phyloP scores from a whole-genome alignment of 2,888 invertebrate genomes.

The Lasioglossum malachurum region DNA sequence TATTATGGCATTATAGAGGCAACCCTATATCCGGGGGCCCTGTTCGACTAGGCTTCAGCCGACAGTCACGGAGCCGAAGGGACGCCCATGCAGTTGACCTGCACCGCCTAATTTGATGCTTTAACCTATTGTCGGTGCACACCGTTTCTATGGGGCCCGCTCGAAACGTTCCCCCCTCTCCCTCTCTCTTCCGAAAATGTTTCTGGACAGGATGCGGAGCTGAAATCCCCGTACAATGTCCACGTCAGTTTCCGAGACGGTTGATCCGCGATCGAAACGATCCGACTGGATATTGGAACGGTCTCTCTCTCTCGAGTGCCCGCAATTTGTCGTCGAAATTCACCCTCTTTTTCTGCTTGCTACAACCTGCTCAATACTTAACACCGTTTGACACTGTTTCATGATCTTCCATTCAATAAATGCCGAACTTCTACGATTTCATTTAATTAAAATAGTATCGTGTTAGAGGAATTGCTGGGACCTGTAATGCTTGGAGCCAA shows the following conservation, averaged over 20 bases:
- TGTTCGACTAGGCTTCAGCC: constrained; percentile 51
- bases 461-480: background rate
- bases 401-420: background rate
- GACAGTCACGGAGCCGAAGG: constrained; percentile 64
- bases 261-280: constrained; percentile 37
- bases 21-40: constrained; percentile 70
- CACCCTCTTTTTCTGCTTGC: background rate
- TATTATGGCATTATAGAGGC: constrained; percentile 73
- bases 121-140: constrained; percentile 68
- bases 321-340: constrained; percentile 53
- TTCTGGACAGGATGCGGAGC: constrained; percentile 45
- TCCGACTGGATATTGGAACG: background rate
- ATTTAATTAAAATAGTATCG: background rate
- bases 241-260: constrained; percentile 48
- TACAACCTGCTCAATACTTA: background rate
- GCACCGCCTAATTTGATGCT: constrained; percentile 80
- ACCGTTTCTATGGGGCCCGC: constrained; percentile 45
- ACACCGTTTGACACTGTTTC: background rate
- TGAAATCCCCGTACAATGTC: constrained; percentile 30
- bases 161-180: constrained; percentile 55
- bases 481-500: background rate
- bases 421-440: background rate
- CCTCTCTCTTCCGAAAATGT: constrained; percentile 20
- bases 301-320: constrained; percentile 13
- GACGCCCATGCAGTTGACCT: constrained; percentile 81